Evolutionary conservation across 2,888 invertebrate species (phyloP).

Genomic region (Anaspis maculata): DNA sequence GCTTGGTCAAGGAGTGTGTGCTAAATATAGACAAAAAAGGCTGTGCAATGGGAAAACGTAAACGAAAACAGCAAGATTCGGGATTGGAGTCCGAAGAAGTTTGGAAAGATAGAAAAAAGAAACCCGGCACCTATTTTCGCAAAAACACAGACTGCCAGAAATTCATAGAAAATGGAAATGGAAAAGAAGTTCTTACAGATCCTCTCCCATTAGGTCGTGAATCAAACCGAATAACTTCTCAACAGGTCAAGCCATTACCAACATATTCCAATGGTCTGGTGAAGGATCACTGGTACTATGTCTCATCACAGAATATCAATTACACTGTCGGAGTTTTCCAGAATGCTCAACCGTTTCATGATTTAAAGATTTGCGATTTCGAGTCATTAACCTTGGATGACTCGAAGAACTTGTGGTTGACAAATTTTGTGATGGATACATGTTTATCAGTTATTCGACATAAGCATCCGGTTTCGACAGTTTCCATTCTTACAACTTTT

Average conservation of each 20-base stretch:
- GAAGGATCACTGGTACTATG: background rate
- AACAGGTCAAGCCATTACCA: too few relatives aligned
- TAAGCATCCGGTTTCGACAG: too few relatives aligned
- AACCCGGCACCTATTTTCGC: background rate
- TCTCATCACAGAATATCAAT: background rate
- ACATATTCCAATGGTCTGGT: background rate
- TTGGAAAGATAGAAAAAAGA: background rate
- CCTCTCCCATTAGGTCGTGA: too few relatives aligned
- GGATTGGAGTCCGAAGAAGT: background rate
- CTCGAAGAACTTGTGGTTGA: background rate
- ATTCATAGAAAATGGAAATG: too few relatives aligned
- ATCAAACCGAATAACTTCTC: too few relatives aligned
- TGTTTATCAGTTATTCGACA: background rate
- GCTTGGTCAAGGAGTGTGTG: background rate
- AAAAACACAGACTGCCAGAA: background rate
- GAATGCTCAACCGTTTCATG: background rate
- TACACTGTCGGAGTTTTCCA: background rate
- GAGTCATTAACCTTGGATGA: background rate
- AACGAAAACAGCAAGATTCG: background rate
- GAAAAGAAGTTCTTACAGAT: too few relatives aligned
- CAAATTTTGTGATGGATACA: background rate
- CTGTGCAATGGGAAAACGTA: background rate
- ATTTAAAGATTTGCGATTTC: background rate
- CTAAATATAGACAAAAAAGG: background rate
- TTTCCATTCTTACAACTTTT: too few relatives aligned